phyloP scores from a whole-genome alignment of 1,140 invertebrate species.

The silkworm (Bombyx mori) region DNA sequence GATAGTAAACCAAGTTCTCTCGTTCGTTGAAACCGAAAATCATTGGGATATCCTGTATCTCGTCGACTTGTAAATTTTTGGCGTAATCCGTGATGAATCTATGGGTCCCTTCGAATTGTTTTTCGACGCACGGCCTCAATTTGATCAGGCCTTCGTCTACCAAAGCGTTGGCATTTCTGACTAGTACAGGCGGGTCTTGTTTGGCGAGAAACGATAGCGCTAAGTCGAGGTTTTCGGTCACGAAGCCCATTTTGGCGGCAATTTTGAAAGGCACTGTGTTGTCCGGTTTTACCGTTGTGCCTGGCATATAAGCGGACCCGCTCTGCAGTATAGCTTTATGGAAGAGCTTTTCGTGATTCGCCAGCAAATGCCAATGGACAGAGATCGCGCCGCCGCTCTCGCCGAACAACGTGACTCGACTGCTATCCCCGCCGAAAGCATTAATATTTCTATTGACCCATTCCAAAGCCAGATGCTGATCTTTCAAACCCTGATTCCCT shows the following conservation, averaged over 20 bases:
- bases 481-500: slow-evolving; percentile 13
- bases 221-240: slow-evolving; percentile 14
- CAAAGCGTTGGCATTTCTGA: slow-evolving; percentile 1
- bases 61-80: slow-evolving; percentile 9
- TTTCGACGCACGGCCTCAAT: slow-evolving; percentile 21
- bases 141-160: not conserved
- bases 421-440: slow-evolving; percentile 11
- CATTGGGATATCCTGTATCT: slow-evolving; percentile 15
- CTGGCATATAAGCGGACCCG: slow-evolving; percentile 4
- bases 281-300: slow-evolving; percentile 8
- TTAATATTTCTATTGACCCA: slow-evolving; percentile 14
- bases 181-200: slow-evolving; percentile 8
- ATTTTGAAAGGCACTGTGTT: slow-evolving; percentile 13
- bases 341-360: slow-evolving; percentile 8
- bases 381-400: slow-evolving; percentile 11
- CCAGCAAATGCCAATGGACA: slow-evolving; percentile 8
- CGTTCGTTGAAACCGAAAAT: slow-evolving; percentile 22
- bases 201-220: slow-evolving; percentile 18
- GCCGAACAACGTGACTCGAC: slow-evolving; percentile 10
- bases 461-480: slow-evolving; percentile 10
- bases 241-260: slow-evolving; percentile 17
- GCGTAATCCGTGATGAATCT: slow-evolving; percentile 20
- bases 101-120: slow-evolving; percentile 12
- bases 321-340: slow-evolving; percentile 12
- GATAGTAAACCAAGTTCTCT: slow-evolving; percentile 11